Evolutionary conservation across 2,113 vertebrate species (phyloP).

Genomic region (Dermatemys mawii): DNA sequence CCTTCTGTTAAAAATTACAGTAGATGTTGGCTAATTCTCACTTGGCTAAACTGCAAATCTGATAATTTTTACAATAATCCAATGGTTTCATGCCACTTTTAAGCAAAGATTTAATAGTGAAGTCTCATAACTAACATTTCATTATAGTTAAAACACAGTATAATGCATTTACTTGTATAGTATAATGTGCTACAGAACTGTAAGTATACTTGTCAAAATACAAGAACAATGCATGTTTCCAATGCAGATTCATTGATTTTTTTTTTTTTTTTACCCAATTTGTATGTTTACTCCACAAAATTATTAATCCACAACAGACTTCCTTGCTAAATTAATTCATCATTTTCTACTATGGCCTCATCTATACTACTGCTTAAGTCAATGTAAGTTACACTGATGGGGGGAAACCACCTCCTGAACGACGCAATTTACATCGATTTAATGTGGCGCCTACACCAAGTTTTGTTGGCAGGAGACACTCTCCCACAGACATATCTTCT

Average conservation of each 20-base stretch:
- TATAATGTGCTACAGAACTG: not conserved
- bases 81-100: not conserved
- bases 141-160: not conserved
- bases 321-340: not conserved
- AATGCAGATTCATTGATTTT: not conserved
- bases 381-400: too few species aligned
- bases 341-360: not conserved
- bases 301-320: not conserved
- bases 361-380: too few species aligned
- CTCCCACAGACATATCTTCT: too few species aligned
- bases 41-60: not conserved
- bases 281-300: not conserved
- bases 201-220: not conserved
- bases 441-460: too few species aligned
- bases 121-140: not conserved
- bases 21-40: not conserved
- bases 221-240: not conserved
- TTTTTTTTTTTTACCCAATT: not conserved
- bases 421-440: too few species aligned
- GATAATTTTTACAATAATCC: not conserved
- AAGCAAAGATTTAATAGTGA: not conserved
- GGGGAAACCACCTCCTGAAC: too few species aligned
- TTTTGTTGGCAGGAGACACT: too few species aligned
- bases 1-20: not conserved
- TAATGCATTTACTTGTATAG: not conserved